A percentile compares a stretch with the other conserved stretches of the same genome.
Conservation (phyloP, 2,888 invertebrate species). For the Aricia artaxerxes region DNA sequence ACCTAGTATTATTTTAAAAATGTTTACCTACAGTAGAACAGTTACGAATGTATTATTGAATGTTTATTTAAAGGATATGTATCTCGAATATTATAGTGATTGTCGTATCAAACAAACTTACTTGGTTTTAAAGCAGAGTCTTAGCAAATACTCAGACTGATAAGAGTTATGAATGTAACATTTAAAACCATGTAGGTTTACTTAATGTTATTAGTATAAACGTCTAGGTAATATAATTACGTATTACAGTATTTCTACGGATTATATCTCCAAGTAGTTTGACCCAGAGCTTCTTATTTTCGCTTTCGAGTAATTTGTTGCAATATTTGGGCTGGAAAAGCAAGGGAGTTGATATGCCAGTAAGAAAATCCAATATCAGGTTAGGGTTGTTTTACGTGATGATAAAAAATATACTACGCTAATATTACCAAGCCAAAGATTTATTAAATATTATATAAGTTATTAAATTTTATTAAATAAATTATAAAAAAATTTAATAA, state of each 20-base stretch:
- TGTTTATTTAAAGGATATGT: slow-evolving; percentile 12
- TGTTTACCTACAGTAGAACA: background rate
- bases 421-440: no score
- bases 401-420: no score
- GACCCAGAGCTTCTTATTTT: slow-evolving; percentile 9
- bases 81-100: slow-evolving; percentile 21
- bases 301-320: slow-evolving; percentile 13
- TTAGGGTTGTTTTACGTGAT: background rate
- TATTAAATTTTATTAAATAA: no score
- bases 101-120: background rate
- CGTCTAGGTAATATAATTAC: background rate
- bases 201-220: background rate
- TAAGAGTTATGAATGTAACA: background rate
- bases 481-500: no score
- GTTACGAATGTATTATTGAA: background rate
- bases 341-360: background rate
- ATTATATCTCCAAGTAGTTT: background rate
- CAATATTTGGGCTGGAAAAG: background rate
- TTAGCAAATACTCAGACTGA: no score
- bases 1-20: slow-evolving; percentile 4
- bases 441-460: no score
- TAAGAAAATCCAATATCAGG: background rate
- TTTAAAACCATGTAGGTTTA: background rate
- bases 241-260: background rate
- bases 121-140: background rate